phyloP scores from a whole-genome alignment of 2,888 invertebrate species.

The Hirudinaria manillensis region DNA sequence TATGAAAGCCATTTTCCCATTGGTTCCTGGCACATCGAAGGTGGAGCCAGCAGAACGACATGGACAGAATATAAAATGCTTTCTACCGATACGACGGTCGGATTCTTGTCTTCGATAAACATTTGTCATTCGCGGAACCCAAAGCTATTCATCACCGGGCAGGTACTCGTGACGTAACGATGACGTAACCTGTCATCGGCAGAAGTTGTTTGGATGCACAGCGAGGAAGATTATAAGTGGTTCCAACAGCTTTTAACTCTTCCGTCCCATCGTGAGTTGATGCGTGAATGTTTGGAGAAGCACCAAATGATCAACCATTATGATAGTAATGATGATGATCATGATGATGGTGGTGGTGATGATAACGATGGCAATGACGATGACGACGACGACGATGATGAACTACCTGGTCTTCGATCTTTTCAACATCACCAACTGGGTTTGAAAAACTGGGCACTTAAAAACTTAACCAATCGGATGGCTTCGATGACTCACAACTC shows the following conservation, averaged over 20 bases:
- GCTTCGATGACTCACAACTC: neutral
- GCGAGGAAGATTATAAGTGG: slow-evolving; percentile 7
- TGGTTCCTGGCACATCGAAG: no score
- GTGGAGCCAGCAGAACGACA: no score
- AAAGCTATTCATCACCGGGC: no score
- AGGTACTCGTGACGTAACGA: neutral
- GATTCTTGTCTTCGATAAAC: no score
- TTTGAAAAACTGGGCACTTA: neutral
- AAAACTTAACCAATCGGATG: neutral
- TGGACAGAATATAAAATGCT: no score
- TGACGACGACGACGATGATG: neutral
- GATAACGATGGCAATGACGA: neutral
- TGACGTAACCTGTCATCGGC: slow-evolving; percentile 1
- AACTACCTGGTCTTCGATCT: neutral
- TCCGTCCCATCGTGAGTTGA: no score
- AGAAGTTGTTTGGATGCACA: slow-evolving; percentile 1
- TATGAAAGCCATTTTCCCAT: no score
- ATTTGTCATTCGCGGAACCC: no score
- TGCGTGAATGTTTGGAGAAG: no score
- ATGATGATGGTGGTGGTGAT: neutral
- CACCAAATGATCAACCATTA: no score
- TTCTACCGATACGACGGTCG: no score
- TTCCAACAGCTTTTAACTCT: neutral
- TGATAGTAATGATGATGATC: neutral
- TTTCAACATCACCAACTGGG: neutral